Base-by-base conservation (phyloP, 2,113 vertebrate species). In the Nesospiza acunhae region DNA sequence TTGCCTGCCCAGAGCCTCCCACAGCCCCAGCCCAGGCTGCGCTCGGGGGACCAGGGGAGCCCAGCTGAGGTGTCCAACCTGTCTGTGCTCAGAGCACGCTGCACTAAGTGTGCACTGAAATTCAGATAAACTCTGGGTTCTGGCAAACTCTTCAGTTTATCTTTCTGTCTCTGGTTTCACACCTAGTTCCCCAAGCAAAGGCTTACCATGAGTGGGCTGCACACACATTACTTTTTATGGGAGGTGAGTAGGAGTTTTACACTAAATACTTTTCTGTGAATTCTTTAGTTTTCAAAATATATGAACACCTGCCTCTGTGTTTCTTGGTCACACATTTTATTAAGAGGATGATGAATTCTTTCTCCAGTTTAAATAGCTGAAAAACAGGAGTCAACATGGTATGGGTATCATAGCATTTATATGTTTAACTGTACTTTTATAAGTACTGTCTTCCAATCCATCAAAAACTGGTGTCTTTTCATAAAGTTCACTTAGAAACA, bases 341-440 rank as follows among this genome's bases (percentile, higher is more conserved):
- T 92, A 84, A 69, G 35, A 87, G 58, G 87, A 68, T 59, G 70
- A 91, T 80, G 28, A 83, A 89, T 92, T 97, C 86, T 95, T 90
- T 90, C 90, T 96, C 72, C 66, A 66, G 70, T 83, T 87, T 78
- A 83, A 62, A 59, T 72, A 67, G 85, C 62, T 92, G 87, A 96
- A 93, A 97, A 94, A 92, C 46, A 76, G 53, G 39, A 74, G 18
- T 22, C 56, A 78, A 2, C 24, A 17, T 88, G 86, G 49, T 92
- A 91, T 50, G 69, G 46, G 11, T 21, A 80, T 41, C 21, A 50
- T 23, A 21, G 6, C 23, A 52, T n/a, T 52, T 80, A 46, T 35
- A 55, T 52, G 69, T 83, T 73, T 56, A 15, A 58, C 27, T 35
- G 8, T 20, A 70, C 35, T 49, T 91, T 74, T 75, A 70, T 15